Percentiles rank a stretch among this genome's conserved stretches.
These are phyloP conservation scores for Coptotermes formosanus DNA, from an alignment of 1,140 invertebrate genomes.

Conservation along the genomic window DNA sequence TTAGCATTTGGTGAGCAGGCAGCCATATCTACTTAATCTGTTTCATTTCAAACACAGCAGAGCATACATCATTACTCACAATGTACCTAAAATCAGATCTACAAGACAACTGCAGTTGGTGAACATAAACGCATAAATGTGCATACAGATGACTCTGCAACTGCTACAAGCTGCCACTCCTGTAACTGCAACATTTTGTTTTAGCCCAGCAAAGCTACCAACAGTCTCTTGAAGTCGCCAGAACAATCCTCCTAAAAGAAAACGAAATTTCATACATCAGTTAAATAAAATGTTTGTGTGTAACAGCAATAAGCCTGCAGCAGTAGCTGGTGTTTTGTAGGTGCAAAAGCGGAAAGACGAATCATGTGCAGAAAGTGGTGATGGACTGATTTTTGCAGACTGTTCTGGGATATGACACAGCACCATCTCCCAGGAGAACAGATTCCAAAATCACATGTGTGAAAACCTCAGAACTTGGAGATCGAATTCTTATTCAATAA, in stretches of 20 bases:
- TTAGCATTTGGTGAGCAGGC: no score
- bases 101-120: no score
- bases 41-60: not conserved
- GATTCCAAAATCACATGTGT: no score
- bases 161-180: not conserved
- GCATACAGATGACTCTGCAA: not conserved
- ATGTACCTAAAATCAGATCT: not conserved
- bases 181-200: not conserved
- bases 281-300: not conserved
- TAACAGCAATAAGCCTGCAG: not conserved
- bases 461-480: no score
- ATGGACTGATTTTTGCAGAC: no score
- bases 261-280: not conserved
- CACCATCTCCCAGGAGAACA: no score
- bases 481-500: no score
- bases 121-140: no score
- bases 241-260: constrained; percentile 29
- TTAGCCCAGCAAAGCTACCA: constrained; percentile 24
- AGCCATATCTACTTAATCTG: no score
- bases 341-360: not conserved
- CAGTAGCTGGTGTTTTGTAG: not conserved
- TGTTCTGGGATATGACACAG: no score
- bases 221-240: constrained; percentile 29
- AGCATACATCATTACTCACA: not conserved
- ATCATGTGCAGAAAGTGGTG: no score